Conservation (phyloP, 2,797 vertebrate species). For the Acrossocheilus wenchowensis region DNA sequence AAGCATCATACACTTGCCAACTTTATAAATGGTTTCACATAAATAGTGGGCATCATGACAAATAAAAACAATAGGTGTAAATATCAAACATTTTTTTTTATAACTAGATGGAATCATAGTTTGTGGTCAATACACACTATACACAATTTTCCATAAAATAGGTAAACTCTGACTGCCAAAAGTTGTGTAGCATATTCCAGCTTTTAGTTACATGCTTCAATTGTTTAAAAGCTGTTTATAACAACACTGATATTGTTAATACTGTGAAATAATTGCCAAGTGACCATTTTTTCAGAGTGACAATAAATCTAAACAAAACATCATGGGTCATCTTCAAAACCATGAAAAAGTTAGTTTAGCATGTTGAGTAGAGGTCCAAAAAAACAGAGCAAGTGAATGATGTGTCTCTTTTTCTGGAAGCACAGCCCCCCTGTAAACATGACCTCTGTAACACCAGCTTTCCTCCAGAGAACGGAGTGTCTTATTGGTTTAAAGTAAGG, state of each 20-base stretch:
- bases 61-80: neutral
- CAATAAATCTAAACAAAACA: neutral
- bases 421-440: constrained; percentile 17
- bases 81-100: neutral
- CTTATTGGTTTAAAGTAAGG: constrained; percentile 4
- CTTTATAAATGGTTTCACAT: neutral
- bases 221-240: neutral
- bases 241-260: neutral
- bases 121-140: neutral
- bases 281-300: neutral
- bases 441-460: constrained; percentile 11
- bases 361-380: neutral
- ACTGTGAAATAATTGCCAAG: neutral
- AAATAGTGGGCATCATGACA: neutral
- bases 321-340: neutral
- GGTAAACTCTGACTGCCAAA: neutral
- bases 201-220: neutral
- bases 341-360: neutral
- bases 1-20: neutral
- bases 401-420: constrained; percentile 12
- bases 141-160: neutral
- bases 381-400: constrained; percentile 2
- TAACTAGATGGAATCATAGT: neutral
- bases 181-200: neutral
- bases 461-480: neutral